Evolutionary conservation across 2,797 vertebrate genomes (phyloP).

Genomic region (Scolopax bukidnonensis): DNA sequence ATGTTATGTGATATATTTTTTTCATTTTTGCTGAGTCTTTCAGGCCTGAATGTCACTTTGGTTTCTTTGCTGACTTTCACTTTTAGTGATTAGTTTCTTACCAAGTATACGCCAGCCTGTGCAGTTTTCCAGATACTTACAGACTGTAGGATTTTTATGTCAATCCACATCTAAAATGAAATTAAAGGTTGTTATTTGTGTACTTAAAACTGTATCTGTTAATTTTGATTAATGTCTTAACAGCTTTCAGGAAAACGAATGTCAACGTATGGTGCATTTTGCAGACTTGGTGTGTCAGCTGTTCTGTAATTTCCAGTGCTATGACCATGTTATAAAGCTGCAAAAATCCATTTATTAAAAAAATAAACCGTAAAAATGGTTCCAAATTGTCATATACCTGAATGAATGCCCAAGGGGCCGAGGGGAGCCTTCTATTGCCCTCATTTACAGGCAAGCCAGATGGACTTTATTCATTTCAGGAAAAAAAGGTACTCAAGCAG

Average conservation of each 20-base stretch:
- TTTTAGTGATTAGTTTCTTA: constrained; percentile 3
- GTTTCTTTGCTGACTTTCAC: constrained; percentile 25
- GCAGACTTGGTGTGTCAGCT: neutral
- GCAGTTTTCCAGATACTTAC: neutral
- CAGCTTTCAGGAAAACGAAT: neutral
- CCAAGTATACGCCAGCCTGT: neutral
- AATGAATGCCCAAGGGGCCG: neutral
- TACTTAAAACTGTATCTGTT: neutral
- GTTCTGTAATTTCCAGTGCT: neutral
- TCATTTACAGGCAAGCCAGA: constrained; percentile 23
- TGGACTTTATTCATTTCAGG: constrained; percentile 15
- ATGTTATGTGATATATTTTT: neutral
- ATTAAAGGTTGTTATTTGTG: neutral
- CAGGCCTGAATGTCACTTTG: neutral
- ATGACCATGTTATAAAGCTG: neutral
- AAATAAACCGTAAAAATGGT: neutral
- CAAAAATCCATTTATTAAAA: constrained; percentile 47
- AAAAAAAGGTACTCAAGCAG: constrained; percentile 13
- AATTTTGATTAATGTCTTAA: neutral
- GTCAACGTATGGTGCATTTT: neutral
- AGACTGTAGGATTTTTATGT: neutral
- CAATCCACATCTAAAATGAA: neutral
- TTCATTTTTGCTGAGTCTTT: neutral
- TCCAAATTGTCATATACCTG: neutral
- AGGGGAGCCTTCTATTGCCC: neutral